Percentiles rank a stretch among this genome's conserved stretches.
phyloP scores from a whole-genome alignment of 2,888 invertebrate genomes.

The Zhuqinia jingwanae region DNA sequence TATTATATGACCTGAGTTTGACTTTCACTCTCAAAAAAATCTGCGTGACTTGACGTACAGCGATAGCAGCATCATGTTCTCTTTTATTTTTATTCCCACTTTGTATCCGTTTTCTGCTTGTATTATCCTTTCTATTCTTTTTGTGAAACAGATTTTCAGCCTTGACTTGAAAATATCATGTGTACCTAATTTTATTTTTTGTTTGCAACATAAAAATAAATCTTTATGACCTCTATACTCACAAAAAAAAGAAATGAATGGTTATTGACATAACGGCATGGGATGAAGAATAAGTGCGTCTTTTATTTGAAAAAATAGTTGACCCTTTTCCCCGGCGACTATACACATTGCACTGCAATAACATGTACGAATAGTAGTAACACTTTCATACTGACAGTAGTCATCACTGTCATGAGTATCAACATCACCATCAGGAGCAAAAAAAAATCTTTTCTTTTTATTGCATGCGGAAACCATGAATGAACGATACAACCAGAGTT shows the following conservation, averaged over 20 bases:
- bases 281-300: neutral
- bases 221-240: conserved; percentile 34
- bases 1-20: no score
- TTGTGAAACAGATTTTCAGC: conserved; percentile 25
- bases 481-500: no score
- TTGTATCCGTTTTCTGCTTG: neutral
- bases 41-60: no score
- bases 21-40: no score
- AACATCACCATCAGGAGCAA: neutral
- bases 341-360: no score
- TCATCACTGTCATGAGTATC: conserved; percentile 3
- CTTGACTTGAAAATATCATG: conserved; percentile 12
- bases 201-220: conserved; percentile 54
- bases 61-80: no score
- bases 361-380: neutral
- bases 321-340: conserved; percentile 10
- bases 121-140: neutral
- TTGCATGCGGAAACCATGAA: neutral
- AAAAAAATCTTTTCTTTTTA: neutral
- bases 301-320: conserved; percentile 24
- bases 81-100: no score
- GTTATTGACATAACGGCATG: conserved; percentile 44
- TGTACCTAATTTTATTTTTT: no score
- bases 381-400: neutral
- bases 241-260: neutral